A percentile compares a stretch with the other conserved stretches of the same genome.
Evolutionary conservation across 2,113 vertebrate genomes (phyloP).

Genomic region (Pithys albifrons): DNA sequence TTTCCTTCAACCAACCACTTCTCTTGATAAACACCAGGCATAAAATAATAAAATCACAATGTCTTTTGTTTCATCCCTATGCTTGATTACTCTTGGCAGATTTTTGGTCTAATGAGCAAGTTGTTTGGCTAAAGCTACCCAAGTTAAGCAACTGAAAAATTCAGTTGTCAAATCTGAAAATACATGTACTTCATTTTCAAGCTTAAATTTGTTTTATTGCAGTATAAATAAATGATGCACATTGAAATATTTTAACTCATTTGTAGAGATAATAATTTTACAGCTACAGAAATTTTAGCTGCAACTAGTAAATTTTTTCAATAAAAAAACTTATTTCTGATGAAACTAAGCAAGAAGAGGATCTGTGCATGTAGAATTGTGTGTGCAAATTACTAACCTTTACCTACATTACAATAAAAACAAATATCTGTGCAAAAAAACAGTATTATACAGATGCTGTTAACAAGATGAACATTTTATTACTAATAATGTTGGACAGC

Average conservation of each 20-base stretch:
- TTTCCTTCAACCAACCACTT: background rate
- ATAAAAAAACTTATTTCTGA: background rate
- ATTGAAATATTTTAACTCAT: background rate
- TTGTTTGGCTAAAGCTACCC: slow-evolving; percentile 30
- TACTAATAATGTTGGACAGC: background rate
- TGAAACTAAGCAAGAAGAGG: background rate
- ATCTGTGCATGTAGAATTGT: background rate
- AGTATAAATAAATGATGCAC: background rate
- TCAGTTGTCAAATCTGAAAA: slow-evolving; percentile 36
- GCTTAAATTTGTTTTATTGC: background rate
- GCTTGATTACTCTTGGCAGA: slow-evolving; percentile 44
- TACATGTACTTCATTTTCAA: slow-evolving; percentile 12
- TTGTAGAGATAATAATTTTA: background rate
- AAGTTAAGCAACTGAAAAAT: slow-evolving; percentile 31
- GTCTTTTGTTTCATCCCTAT: slow-evolving; percentile 44
- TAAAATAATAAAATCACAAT: slow-evolving; percentile 14
- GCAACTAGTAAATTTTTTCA: background rate
- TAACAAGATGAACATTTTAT: background rate
- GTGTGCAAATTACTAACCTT: background rate
- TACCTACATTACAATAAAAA: background rate
- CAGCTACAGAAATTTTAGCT: background rate
- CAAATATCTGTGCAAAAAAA: background rate
- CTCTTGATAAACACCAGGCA: background rate
- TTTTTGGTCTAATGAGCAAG: slow-evolving; percentile 64
- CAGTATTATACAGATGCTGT: background rate